Base-by-base conservation (phyloP, 2,888 invertebrate species). In the Heliothis peltigera region DNA sequence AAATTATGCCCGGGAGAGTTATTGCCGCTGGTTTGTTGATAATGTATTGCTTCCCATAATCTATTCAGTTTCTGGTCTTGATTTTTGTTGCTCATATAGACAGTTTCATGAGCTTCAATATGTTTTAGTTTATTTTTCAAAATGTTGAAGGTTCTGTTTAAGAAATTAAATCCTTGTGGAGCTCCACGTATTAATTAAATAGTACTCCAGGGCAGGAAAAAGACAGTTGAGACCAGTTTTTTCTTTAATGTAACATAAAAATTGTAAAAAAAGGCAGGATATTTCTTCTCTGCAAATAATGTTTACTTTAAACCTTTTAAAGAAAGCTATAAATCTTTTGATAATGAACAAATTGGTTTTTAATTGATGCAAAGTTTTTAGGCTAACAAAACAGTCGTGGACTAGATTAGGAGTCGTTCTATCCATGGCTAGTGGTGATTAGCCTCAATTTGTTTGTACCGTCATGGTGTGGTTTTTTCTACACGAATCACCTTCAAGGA, bases 341-440 rank as follows among this genome's bases (percentile, higher is more conserved):
- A 52, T n/a, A 10, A 15, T 2, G 3, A 10, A 21, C 12, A 17
- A 22, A 10, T 42, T 22, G 21, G 2, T 69, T 77, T 76, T 80
- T 69, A n/a, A 28, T 74, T 79, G 68, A 70, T 72, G 69, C 72
- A 47, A 75, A 75, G 77, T 79, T 82, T 80, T 81, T 79, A 79
- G 85, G 76, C 67, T 82, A 39, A 28, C 25, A 61, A 70, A 35
- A 35, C 4, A 35, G 35, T 35, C 15, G 51, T 63, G 47, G 21
- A 28, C 39, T 76, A 87, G 80, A 87, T 87, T 88, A 87, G 63
- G 62, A 74, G 78, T 84, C 79, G 84, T 89, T 87, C 87, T 80
- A 81, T 80, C 83, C 78, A 78, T 22, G 22, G 15, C 35, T 21
- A 73, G 32, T 44, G 67, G 70, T 85, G 84, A 89, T 91, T 91